Base-by-base conservation (phyloP, 2,888 invertebrate species). In the Nematopogon swammerdamellus region DNA sequence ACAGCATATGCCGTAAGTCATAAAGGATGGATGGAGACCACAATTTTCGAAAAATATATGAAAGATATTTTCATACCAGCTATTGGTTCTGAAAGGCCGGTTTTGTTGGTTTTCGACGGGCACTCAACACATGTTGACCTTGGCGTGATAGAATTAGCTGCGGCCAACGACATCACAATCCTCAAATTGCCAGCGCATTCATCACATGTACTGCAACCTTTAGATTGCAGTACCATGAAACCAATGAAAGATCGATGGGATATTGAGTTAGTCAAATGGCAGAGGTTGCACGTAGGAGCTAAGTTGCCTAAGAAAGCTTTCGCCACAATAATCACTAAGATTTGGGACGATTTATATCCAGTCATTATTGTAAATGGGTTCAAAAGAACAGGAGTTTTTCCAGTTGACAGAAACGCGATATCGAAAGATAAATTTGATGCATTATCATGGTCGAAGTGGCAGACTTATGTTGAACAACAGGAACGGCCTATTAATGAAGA, bases 11-110 rank as follows among this genome's bases (percentile, higher is more conserved):
- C 58, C 6, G 64, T 66, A 1, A 64, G 62, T 44, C 51, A 18
- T 16, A 61, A 58, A 14, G 63, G 67, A 18, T 60, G 59, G 60
- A 60, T 60, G 60, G 56, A 60, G 50, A 51, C 51, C 18, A 50
- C 17, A 16, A 29, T 50, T 30, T 50, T 50, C 16, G 51, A 44
- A n/a, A 43, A 36, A 6, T 42, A 36, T 48, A 44, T 48, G 18
- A 19, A 44, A 44, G 44, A 48, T 30, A 16, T n/a, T 48, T 48
- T 48, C 44, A 10, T 48, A 18, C 18, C 48, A 25, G 25, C 25
- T 8, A 25, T 25, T 6, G 25, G 25, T 4, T 4, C 25, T 4
- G 25, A 4, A 25, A 4, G 25, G 8, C 8, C 25, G 8, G 8
- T 8, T 6, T 25, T 25, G 8, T 25, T 25, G 25, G 52, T 59